phyloP scores from a whole-genome alignment of 1,140 invertebrate species.

The Grapholita molesta region DNA sequence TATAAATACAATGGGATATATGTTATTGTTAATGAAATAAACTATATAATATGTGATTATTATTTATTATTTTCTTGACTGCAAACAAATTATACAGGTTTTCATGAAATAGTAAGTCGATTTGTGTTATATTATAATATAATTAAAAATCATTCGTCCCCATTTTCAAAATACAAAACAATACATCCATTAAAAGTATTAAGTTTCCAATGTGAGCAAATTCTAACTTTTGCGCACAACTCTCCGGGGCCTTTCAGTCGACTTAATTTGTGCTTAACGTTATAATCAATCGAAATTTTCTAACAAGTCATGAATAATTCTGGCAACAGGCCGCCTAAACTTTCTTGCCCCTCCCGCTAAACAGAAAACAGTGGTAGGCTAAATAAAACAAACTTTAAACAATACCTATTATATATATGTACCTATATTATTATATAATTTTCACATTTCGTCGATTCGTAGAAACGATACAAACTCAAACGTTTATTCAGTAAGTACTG shows the following conservation, averaged over 20 bases:
- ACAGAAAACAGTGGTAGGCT: conserved; percentile 7
- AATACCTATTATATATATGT: neutral
- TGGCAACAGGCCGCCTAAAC: conserved; percentile 35
- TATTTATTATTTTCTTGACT: no score
- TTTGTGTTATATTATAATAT: no score
- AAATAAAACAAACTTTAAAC: neutral
- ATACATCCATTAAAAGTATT: neutral
- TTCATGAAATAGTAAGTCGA: no score
- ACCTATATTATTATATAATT: neutral
- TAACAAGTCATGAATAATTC: conserved; percentile 64
- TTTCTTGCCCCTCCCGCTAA: conserved; percentile 31
- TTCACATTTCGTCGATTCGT: no score
- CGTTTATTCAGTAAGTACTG: no score
- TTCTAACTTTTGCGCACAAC: conserved; percentile 18
- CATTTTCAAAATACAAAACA: neutral
- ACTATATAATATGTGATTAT: no score
- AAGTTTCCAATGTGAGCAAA: neutral
- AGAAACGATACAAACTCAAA: no score
- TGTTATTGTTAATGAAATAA: no score
- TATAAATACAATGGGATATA: no score
- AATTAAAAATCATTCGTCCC: neutral
- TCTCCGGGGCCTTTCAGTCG: conserved; percentile 21
- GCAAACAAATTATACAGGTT: no score
- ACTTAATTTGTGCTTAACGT: conserved; percentile 56
- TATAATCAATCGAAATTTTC: conserved; percentile 60